Evolutionary conservation across 2,797 vertebrate genomes (phyloP), one percentile per base, ranked within the genome.

Genomic region (Tapera naevia): DNA sequence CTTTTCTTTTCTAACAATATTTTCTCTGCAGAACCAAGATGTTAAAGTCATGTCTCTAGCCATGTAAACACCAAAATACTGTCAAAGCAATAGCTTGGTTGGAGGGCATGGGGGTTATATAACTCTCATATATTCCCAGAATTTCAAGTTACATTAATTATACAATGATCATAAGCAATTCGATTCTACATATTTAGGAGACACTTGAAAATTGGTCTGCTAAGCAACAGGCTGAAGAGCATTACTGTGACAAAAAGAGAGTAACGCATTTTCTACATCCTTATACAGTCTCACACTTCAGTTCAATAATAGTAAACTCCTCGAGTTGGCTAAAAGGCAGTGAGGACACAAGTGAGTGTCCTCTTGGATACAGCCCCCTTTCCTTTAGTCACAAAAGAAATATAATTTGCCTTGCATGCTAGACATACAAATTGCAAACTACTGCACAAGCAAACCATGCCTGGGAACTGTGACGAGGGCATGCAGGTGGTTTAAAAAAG

Each of bases 401-500:
- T 61, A 32, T 2, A 28, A 94, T 84, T 69, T 75, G 53, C 50
- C 62, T 87, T 48, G 30, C 67, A 33, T 61, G 9, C 46, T 65
- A 85, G 75, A 67, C 37, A 43, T 51, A 30, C 6, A 83, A 80
- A 88, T 39, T 92, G 56, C 74, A 74, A 92, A 54, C 57, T 88
- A 72, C 33, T 62, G 45, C 48, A 67, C 30, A 71, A 73, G 78
- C 56, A 85, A 79, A 80, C 39, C 39, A 60, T 81, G 60, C 17
- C 80, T 53, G 71, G 53, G 61, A 91, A 71, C 25, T 30, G 84
- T 24, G 75, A 93, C 0, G 7, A 92, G 67, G 39, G 56, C 4
- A 11, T 30, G 62, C 51, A 80, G 60, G 74, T 86, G 86, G 93
- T 92, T 87, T 87, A 89, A 89, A 84, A 80, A 93, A 89, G 71